These are phyloP conservation scores for Microctenopoma stevenorrisi DNA, from an alignment of 2,797 vertebrate species.

Conservation along the genomic window DNA sequence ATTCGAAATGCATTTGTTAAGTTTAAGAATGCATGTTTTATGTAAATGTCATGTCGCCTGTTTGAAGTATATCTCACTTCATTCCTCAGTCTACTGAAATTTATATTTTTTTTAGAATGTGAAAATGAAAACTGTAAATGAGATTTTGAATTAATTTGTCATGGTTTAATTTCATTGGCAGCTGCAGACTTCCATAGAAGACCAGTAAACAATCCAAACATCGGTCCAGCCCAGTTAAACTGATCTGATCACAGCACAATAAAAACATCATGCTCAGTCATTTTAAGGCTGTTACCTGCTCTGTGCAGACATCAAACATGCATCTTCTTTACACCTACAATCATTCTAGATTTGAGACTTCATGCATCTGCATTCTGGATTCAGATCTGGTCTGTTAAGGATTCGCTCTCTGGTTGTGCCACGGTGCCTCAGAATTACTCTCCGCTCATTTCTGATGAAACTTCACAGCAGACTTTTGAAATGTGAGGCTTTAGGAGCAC, in stretches of 20 bases:
- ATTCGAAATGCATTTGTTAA: no score
- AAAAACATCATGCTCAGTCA: slow-evolving; percentile 31
- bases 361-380: slow-evolving; percentile 30
- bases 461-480: background rate
- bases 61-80: no score
- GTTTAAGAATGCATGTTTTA: no score
- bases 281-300: background rate
- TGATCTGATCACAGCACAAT: background rate
- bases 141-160: no score
- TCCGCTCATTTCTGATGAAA: background rate
- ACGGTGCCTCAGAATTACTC: background rate
- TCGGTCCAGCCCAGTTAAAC: slow-evolving; percentile 19
- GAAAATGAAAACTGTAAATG: no score
- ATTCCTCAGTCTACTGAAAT: no score
- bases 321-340: slow-evolving; percentile 7
- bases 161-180: background rate
- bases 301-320: slow-evolving; percentile 18
- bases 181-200: background rate
- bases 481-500: background rate
- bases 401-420: background rate
- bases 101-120: no score
- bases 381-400: slow-evolving; percentile 4
- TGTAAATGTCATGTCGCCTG: no score
- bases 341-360: background rate
- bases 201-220: background rate